Evolutionary conservation across 2,113 vertebrate species (phyloP).

Genomic region (Centrocercus urophasianus): DNA sequence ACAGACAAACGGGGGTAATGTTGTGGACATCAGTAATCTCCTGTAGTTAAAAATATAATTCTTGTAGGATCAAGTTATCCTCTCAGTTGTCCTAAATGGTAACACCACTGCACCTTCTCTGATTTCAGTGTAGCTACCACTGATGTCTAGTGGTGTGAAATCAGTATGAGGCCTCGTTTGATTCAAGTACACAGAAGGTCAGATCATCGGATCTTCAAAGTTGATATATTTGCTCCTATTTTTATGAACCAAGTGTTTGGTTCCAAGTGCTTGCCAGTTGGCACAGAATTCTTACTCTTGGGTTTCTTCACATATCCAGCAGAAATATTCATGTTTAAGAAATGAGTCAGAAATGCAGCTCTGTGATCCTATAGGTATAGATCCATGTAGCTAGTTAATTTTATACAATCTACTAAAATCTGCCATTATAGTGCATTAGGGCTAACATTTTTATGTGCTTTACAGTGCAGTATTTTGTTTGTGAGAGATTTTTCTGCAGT

Average conservation of each 20-base stretch:
- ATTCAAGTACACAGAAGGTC: neutral
- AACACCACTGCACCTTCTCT: neutral
- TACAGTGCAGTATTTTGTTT: constrained; percentile 3
- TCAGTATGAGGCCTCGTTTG: neutral
- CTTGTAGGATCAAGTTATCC: neutral
- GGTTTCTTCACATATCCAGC: neutral
- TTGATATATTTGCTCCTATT: neutral
- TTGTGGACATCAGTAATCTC: neutral
- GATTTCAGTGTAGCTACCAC: neutral
- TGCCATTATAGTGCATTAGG: neutral
- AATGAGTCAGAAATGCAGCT: neutral
- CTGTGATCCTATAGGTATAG: neutral
- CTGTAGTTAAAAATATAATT: neutral
- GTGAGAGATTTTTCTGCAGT: constrained; percentile 39
- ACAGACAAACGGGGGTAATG: neutral
- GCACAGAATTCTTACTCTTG: neutral
- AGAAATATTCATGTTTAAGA: neutral
- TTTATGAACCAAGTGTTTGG: neutral
- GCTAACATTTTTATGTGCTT: neutral
- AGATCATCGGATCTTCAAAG: neutral
- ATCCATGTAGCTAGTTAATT: neutral
- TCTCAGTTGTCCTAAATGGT: neutral
- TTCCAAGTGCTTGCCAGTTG: neutral
- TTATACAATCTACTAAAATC: neutral
- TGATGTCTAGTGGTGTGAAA: neutral